Base-by-base conservation (phyloP, 2,888 invertebrate species). In the Synanthedon formicaeformis region DNA sequence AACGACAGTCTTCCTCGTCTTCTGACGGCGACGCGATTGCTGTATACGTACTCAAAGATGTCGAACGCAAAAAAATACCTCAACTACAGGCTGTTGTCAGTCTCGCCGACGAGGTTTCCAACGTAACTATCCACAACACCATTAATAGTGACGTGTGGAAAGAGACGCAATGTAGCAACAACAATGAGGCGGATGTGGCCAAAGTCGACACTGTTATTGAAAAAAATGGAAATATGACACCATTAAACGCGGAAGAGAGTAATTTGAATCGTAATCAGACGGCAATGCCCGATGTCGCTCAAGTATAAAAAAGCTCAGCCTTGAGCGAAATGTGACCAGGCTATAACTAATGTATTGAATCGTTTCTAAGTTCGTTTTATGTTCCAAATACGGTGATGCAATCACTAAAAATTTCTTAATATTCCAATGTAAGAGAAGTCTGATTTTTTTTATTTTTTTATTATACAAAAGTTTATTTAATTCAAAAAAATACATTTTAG, bases 1-100 rank as follows among this genome's bases (percentile, higher is more conserved):
- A 78, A n/a, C 71, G 75, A 0, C 75, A 79, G 48, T 66, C 74
- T 0, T 81, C 83, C 0, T 79, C 88, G 0, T 86, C 87, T 0
- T 83, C 85, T 0, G 84, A 86, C n/a, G 11, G 52, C 14, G 27
- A 49, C 50, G 54, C 58, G 8, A 58, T 54, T 3, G 54, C 55
- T 3, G 51, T 56, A 10, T 55, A 55, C 14, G 55, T 54, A 41
- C 58, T 51, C 54, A 55, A 10, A 53, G 53, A 2, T 51, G 58
- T 55, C 13, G 66, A 65, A 45, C 69, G 71, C 53, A 69, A 64
- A 60, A 0, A 58, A 62, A 0, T 54, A 66, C 0, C 56, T 10
- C 41, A 50, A 23, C 54, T 48, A 41, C 23, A 55, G 11, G 57
- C 60, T 0, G 54, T 59, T 6, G 71, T 74, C 2, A 54, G 78